These are phyloP conservation scores for Candoia aspera DNA, from an alignment of 2,113 vertebrate species.

Conservation along the genomic window DNA sequence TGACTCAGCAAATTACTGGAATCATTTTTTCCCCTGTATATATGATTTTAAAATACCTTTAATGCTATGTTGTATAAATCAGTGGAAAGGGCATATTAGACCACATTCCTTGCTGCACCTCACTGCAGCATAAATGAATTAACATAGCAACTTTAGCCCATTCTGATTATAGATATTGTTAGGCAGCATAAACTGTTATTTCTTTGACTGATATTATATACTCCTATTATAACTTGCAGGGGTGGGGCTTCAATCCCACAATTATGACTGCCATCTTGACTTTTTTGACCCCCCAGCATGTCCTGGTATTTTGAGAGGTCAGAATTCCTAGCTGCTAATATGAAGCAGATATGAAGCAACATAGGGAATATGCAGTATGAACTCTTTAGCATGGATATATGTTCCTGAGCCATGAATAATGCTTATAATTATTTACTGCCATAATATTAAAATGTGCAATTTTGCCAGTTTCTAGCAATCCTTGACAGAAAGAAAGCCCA, in stretches of 20 bases:
- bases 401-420: background rate
- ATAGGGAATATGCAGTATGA: background rate
- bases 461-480: background rate
- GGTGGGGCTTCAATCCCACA: background rate
- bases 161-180: slow-evolving; percentile 3
- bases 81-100: background rate
- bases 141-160: background rate
- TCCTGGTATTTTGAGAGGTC: background rate
- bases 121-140: background rate
- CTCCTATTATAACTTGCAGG: background rate
- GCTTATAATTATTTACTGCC: background rate
- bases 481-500: background rate
- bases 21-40: background rate
- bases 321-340: background rate
- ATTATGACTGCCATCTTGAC: background rate
- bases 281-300: background rate
- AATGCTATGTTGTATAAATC: background rate
- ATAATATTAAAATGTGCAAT: background rate
- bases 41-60: background rate
- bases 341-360: background rate
- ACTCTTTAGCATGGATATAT: background rate
- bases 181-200: background rate
- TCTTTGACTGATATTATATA: background rate
- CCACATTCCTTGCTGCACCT: background rate
- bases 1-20: background rate